Conservation (phyloP, 1,140 invertebrate species). For the Belonocnema kinseyi region DNA sequence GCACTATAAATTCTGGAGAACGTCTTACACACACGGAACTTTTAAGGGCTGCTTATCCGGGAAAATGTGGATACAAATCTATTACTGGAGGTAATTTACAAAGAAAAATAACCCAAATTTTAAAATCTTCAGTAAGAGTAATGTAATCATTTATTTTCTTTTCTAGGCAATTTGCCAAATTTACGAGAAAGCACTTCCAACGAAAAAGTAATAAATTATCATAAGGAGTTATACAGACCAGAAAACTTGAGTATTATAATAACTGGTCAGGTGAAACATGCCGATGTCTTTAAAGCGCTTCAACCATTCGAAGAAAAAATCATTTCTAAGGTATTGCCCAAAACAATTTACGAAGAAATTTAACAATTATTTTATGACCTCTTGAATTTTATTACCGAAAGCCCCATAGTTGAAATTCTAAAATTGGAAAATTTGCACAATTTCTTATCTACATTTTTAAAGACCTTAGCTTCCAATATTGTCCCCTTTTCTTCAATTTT, state of each 20-base stretch:
- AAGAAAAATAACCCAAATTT: background rate
- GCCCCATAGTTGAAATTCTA: too few relatives aligned
- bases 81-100: constrained; percentile 83
- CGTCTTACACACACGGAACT: constrained; percentile 80
- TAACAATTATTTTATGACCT: constrained; percentile 12
- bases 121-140: too few relatives aligned
- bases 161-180: constrained; percentile 81
- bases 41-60: constrained; percentile 84
- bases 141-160: background rate
- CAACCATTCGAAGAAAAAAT: constrained; percentile 88
- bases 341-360: background rate
- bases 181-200: constrained; percentile 88
- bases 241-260: constrained; percentile 92
- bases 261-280: constrained; percentile 86
- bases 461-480: too few relatives aligned
- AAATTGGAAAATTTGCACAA: too few relatives aligned
- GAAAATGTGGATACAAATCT: constrained; percentile 88
- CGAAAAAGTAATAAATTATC: constrained; percentile 88
- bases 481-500: too few relatives aligned
- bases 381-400: background rate
- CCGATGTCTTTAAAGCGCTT: constrained; percentile 86
- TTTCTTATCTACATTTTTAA: too few relatives aligned
- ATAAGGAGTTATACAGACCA: constrained; percentile 90
- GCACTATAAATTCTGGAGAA: constrained; percentile 87
- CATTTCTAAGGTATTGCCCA: constrained; percentile 79